Base-by-base conservation (phyloP, 2,113 vertebrate species). In the Theropithecus gelada region DNA sequence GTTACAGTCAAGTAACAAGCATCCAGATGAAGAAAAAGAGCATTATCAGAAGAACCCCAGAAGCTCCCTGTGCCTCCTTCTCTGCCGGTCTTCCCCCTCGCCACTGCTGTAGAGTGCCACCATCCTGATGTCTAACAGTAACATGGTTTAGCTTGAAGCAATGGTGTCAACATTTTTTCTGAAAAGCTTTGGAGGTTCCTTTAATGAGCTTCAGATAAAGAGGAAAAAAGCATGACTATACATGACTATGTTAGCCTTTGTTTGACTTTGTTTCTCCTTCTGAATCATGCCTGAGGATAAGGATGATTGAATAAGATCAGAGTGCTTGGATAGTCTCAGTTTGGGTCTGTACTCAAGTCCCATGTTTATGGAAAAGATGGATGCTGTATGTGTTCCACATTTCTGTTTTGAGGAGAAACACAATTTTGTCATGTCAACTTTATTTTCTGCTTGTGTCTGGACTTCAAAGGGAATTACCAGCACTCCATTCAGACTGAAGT, bases 381-480 rank as follows among this genome's bases (percentile, higher is more conserved):
- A 81, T 59, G 5, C n/a, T 82, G 2, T 68, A 0, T 87, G n/a
- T 9, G 40, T 9, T 90, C 27, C 88, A 48, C 57, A 23, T 57
- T 55, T 80, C 40, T 96, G 72, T 93, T 97, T 70, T 64, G 32
- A 86, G 30, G 32, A 96, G 40, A 70, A 93, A 68, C 66, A 84
- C 30, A 61, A 16, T 80, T 85, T 55, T 83, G 40, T 82, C n/a
- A 7, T 55, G 6, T 82, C 17, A 43, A 43, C n/a, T 88, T 82
- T 78, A 72, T 94, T 92, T 87, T 78, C 43, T 91, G 59, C 9
- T 23, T 91, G 12, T 92, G 30, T 78, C 82, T 57, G 94, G 78
- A 32, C 50, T 94, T 96, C 66, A 72, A 50, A 94, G 48, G 55
- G 38, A 81, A 17, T 92, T 66, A 35, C 8, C 20, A 75, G 50